phyloP scores from a whole-genome alignment of 2,797 vertebrate genomes.

The Microctenopoma lineatum region DNA sequence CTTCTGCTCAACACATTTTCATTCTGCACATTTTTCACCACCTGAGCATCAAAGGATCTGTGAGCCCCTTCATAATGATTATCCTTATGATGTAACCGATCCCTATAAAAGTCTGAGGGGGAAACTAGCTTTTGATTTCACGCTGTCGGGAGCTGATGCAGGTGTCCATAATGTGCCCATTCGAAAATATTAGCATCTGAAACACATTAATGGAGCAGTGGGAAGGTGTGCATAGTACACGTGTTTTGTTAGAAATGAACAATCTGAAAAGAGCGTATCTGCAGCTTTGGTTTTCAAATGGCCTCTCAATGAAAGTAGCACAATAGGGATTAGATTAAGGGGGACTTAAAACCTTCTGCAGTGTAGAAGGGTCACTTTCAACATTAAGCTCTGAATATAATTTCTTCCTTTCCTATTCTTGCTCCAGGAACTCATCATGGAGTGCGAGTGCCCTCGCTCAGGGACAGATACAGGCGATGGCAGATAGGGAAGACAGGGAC shows the following conservation, averaged over 20 bases:
- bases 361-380: conserved; percentile 58
- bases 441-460: conserved; percentile 49
- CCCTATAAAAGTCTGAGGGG: conserved; percentile 49
- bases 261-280: conserved; percentile 26
- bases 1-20: conserved; percentile 46
- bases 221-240: conserved; percentile 10
- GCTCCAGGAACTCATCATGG: conserved; percentile 53
- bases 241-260: conserved; percentile 40
- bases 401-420: conserved; percentile 54
- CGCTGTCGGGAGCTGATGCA: conserved; percentile 43
- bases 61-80: conserved; percentile 57
- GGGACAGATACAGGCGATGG: conserved; percentile 56
- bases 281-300: conserved; percentile 30
- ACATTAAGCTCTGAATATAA: conserved; percentile 65
- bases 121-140: conserved; percentile 58
- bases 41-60: conserved; percentile 59
- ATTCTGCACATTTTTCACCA: conserved; percentile 54
- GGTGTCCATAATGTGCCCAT: conserved; percentile 37
- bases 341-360: conserved; percentile 33
- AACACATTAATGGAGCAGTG: conserved; percentile 33
- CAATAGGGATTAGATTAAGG: conserved; percentile 50
- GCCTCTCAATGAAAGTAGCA: conserved; percentile 29
- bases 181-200: conserved; percentile 32
- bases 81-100: conserved; percentile 64
- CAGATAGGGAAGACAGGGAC: conserved; percentile 57